Evolutionary conservation across 1,140 invertebrate genomes (phyloP), one percentile per base, ranked within the genome.

Genomic region (Platorchestia sp.): DNA sequence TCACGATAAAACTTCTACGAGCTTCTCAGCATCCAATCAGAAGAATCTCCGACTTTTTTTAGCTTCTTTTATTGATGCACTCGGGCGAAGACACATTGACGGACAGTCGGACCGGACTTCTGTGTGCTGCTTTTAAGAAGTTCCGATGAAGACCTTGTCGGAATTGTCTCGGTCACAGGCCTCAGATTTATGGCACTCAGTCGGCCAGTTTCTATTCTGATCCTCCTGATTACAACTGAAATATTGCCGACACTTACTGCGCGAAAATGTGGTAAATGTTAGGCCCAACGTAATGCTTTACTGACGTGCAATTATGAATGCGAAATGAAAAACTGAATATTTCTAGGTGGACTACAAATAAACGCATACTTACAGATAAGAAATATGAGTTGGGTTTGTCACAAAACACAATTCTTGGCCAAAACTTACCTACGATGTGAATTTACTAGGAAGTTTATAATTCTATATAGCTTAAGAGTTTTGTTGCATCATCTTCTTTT

Each of bases 11-110:
- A 93, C 43, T 93, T 93, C 44, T 93, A 93, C 91, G 91, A 93
- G 91, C 45, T 93, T 44, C 91, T 93, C 91, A 93, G 44, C 91
- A 93, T 47, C 43, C 91, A 93, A 93, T 93, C 91, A 93, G 91
- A 93, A 93, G 91, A 93, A 93, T 42, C 91, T 93, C 91, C 41
- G 40, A 40, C 7, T 45, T 45, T 45, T 93, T 93, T 45, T 44
- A 90, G 45, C 19, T 47, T 44, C 43, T 45, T 93, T 44, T 47
- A 44, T 93, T 93, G 91, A 93, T 93, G 91, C 40, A 41, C 87
- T 89, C 87, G 87, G n/a, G 87, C n/a, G 87, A 44, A 89, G 87
- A 89, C 43, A 89, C 43, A 44, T 14, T 89, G 87, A 89, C 43
- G 45, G 44, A 44, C 91, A 44, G 44, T 44, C 40, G 45, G 43